Base-by-base conservation (phyloP, 1,140 invertebrate species). In the Sminthurides bifidus region DNA sequence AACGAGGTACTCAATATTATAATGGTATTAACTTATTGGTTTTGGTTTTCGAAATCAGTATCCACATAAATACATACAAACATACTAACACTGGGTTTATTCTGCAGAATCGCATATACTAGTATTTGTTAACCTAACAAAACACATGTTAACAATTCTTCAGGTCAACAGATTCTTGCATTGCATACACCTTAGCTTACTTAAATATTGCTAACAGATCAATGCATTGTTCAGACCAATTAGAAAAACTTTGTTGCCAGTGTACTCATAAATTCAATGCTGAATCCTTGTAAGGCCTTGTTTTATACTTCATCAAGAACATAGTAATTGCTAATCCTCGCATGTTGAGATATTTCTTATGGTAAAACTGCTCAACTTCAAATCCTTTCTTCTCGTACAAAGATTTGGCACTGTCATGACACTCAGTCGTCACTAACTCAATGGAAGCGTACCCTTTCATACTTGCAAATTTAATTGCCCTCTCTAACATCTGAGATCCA, bases 321-420 rank as follows among this genome's bases (percentile, higher is more conserved):
- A 74, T 74, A 27, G 72, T 66, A 59, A 75, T 65, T 6, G 70
- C 69, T 23, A 75, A 52, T 5, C 74, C 27, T 4, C 68, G 66
- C 5, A 60, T 40, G 24, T 73, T 71, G 8, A 77, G n/a, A 19
- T 76, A 64, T 10, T 66, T 67, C 52, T 73, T 75, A 44, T 75
- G 71, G 56, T 77, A 77, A 67, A 77, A 72, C 62, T 75, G 72
- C 54, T 73, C 70, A 1, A 76, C 64, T 58, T 76, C 73, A 59
- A 79, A 79, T 15, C 74, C 75, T 52, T 72, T 74, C 31, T 74
- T 75, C n/a, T 73, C 60, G 54, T 73, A 77, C 14, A 78, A 59
- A 58, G 72, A 71, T 55, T 71, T 66, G 26, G 72, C 75, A 53
- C 66, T 69, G 30, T 74, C 69, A 21, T 73, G 74, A 55, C 76